Evolutionary conservation across 2,888 invertebrate species (phyloP), one percentile per base, ranked within the genome.

Genomic region (Leptinotarsa haldemani): DNA sequence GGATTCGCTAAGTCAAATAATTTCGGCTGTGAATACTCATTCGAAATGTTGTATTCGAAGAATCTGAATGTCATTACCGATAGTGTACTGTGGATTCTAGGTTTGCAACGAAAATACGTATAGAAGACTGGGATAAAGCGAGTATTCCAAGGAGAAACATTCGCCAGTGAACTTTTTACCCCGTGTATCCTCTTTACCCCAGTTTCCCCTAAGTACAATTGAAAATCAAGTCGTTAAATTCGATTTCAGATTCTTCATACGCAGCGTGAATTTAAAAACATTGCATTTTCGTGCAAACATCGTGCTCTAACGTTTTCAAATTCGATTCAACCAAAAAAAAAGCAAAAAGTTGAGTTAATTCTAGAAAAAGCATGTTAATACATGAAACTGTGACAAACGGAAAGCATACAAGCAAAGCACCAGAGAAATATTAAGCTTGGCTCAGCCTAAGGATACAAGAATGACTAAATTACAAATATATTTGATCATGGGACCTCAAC

Each of bases 1-100:
- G 70, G 65, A 22, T 65, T 66, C 61, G 75, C 70, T 69, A 64
- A 48, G 66, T 68, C 13, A 40, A 25, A 40, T 61, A 30, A 40
- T 56, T 53, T 61, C 4, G 20, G 48, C 20, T 52, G 53, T 58
- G 3, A 52, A 69, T 56, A 61, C 15, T 47, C 25, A 40, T 40
- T n/a, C 15, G 16, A 18, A 50, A n/a, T 61, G 15, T 61, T 40
- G 16, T 9, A 30, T 61, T 61, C 40, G 61, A 61, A 61, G 61
- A 61, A 61, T 61, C 61, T 61, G 61, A 61, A 25, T 16, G n/a
- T 56, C n/a, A 56, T 16, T 50, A 9, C 9, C 40, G 40, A 40
- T 40, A 2, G 9, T 40, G 2, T 2, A 9, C 40, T 12, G 12
- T 40, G 40, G 40, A 2, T 40, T 40, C 40, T 40, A 12, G 40